Evolutionary conservation across 2,113 vertebrate species (phyloP), one percentile per base, ranked within the genome.

Genomic region (Sander vitreus): DNA sequence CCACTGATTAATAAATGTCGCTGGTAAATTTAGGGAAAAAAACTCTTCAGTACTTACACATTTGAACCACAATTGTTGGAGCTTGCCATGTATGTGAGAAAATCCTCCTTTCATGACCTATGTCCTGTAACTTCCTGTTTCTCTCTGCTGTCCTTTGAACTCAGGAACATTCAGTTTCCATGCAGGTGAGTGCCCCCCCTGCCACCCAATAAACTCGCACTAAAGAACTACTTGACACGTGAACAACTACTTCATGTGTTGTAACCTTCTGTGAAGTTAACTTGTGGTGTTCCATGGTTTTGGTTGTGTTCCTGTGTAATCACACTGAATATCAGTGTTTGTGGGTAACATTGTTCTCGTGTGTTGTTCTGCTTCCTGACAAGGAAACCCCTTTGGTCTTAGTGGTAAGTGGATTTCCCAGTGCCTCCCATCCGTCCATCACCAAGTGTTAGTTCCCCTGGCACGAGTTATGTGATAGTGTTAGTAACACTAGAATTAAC

Each of bases 341-440:
- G 10, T 76, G 51, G 80, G 62, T 89, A 76, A 85, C 3, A 18
- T 68, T 85, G 12, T 81, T 87, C 47, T 86, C 30, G 47, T 92
- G 54, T 93, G 72, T 77, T 76, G 74, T 77, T 86, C 67, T 88
- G 71, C 87, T 80, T 73, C 83, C 71, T 71, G n/a, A 77, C 47
- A 85, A 94, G 93, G 92, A 93, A 85, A 81, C 88, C 8, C 93
- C 92, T 68, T 67, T 94, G 87, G 86, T 91, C 39, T 77, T 92
- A 73, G 89, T 94, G 92, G 93, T 94, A 90, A 93, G 92, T 92
- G 69, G 50, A 88, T 70, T 76, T 73, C 39, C 25, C 14, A 21
- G 33, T 80, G 60, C 30, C 48, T 11, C 33, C 60, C 74, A 36
- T 81, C 59, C 23, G 19, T 63, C 13, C 36, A 8, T 27, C 14